Evolutionary conservation across 37 sponge, comb jelly and placozoan species (phyloP).

Genomic region (Crambe crambe): DNA sequence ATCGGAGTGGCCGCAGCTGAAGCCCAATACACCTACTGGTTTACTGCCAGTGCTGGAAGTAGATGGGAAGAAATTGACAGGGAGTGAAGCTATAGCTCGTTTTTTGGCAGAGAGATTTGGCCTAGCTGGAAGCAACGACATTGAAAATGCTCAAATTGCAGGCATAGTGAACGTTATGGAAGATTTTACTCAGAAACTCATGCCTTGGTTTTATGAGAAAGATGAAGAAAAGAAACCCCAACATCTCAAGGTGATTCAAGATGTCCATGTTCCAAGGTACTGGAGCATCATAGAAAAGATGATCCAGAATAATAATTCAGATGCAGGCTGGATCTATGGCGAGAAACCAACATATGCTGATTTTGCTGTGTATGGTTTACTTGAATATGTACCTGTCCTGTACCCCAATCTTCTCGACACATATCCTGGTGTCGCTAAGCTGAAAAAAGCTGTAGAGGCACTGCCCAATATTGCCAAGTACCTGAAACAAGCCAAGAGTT

Average conservation of each 20-base stretch:
- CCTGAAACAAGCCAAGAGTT: too few species aligned
- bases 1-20: constrained; percentile 19
- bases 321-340: constrained; percentile 37
- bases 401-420: not conserved
- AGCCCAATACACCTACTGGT: constrained; percentile 42
- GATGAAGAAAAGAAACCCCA: constrained; percentile 44
- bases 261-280: constrained; percentile 19
- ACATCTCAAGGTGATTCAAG: constrained; percentile 25
- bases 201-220: constrained; percentile 7
- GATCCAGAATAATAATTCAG: not conserved
- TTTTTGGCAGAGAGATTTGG: constrained; percentile 49
- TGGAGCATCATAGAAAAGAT: constrained; percentile 15
- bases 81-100: constrained; percentile 32
- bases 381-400: not conserved
- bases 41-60: constrained; percentile 55
- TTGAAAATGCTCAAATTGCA: constrained; percentile 30
- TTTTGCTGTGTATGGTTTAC: not conserved
- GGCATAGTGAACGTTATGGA: constrained; percentile 24
- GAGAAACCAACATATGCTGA: constrained; percentile 42
- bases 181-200: constrained; percentile 11
- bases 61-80: constrained; percentile 50
- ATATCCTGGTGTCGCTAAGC: constrained; percentile 33
- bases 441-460: constrained; percentile 19
- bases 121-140: constrained; percentile 35
- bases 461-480: constrained; percentile 67